Conservation (phyloP, 2,888 invertebrate genomes). For the Spicauda simplicius region DNA sequence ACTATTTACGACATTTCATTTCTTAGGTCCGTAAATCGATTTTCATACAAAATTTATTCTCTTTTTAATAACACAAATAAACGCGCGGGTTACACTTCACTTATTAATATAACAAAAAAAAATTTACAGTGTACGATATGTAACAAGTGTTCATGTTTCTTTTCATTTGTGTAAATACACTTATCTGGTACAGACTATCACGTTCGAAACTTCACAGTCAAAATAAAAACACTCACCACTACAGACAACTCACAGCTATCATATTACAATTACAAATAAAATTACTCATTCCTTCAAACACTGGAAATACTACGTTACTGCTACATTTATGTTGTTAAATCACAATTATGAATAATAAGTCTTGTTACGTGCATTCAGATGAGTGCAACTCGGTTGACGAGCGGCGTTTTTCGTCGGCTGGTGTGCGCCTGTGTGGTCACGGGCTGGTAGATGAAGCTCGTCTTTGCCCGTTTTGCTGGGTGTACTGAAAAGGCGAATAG, state of each 20-base stretch:
- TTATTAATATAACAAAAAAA: slow-evolving; percentile 46
- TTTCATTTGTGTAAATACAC: slow-evolving; percentile 68
- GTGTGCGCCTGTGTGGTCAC: slow-evolving; percentile 76
- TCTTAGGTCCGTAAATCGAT: slow-evolving; percentile 25
- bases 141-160: slow-evolving; percentile 70
- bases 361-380: slow-evolving; percentile 45
- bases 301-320: slow-evolving; percentile 39
- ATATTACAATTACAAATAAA: slow-evolving; percentile 50
- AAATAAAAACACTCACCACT: slow-evolving; percentile 44
- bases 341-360: slow-evolving; percentile 34
- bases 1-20: slow-evolving; percentile 34
- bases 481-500: slow-evolving; percentile 60
- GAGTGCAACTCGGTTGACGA: slow-evolving; percentile 82
- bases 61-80: slow-evolving; percentile 25
- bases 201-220: slow-evolving; percentile 46
- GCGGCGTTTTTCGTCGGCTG: slow-evolving; percentile 86
- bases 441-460: slow-evolving; percentile 74
- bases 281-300: slow-evolving; percentile 35
- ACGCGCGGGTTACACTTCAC: slow-evolving; percentile 31
- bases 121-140: slow-evolving; percentile 79
- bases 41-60: slow-evolving; percentile 31
- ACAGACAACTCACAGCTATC: slow-evolving; percentile 56
- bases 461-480: slow-evolving; percentile 78
- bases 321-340: slow-evolving; percentile 21
- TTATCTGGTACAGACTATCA: slow-evolving; percentile 69